Conservation (phyloP, 2,888 invertebrate species). For the Platerodrilus igneus region DNA sequence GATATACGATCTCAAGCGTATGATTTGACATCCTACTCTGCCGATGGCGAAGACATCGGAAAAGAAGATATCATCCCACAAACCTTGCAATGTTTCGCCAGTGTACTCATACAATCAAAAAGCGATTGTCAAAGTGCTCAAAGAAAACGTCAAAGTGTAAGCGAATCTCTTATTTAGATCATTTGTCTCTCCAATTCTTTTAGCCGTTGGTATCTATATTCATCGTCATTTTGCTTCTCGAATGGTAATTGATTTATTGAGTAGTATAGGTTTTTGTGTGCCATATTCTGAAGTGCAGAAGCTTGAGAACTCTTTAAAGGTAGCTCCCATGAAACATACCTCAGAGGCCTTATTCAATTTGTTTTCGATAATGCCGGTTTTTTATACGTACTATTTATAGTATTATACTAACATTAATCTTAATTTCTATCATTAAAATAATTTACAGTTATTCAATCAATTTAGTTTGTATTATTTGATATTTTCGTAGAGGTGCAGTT, state of each 20-base stretch:
- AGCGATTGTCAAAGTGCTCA: conserved; percentile 6
- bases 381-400: conserved; percentile 7
- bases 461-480: too few species aligned
- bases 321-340: conserved; percentile 2
- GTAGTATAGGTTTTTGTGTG: conserved; percentile 5
- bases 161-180: conserved; percentile 6
- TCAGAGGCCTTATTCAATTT: conserved; percentile 4
- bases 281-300: conserved; percentile 7
- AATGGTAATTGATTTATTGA: conserved; percentile 6
- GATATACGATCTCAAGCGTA: conserved; percentile 5
- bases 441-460: too few species aligned
- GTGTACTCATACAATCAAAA: conserved; percentile 6
- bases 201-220: conserved; percentile 5
- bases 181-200: conserved; percentile 7
- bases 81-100: conserved; percentile 6
- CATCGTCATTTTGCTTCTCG: conserved; percentile 7
- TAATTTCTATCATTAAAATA: too few species aligned
- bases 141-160: conserved; percentile 7
- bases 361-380: conserved; percentile 5
- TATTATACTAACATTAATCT: too few species aligned
- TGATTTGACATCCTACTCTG: conserved; percentile 5
- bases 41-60: conserved; percentile 3
- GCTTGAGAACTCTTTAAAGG: conserved; percentile 6
- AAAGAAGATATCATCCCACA: conserved; percentile 5
- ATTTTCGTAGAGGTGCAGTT: too few species aligned